Evolutionary conservation across 2,797 vertebrate genomes (phyloP).

Genomic region (Myripristis murdjan): DNA sequence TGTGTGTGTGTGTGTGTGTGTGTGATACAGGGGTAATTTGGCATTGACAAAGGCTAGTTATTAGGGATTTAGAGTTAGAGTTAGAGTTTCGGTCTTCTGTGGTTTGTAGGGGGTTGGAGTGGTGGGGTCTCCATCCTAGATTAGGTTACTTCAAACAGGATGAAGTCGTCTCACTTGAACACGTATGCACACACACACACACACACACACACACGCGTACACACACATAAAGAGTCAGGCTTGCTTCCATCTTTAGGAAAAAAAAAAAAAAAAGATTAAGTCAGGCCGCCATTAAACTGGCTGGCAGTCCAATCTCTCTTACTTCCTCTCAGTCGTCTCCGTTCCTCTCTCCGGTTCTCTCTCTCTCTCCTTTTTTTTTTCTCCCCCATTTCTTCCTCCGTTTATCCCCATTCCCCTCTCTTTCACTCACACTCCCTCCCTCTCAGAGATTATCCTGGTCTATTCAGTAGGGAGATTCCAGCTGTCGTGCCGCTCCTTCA

Average conservation of each 20-base stretch:
- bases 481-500: constrained; percentile 54
- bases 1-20: too few relatives aligned
- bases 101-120: constrained; percentile 20
- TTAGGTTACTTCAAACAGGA: constrained; percentile 76
- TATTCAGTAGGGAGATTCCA: constrained; percentile 68
- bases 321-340: constrained; percentile 36
- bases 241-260: constrained; percentile 68
- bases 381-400: not conserved
- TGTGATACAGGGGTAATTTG: too few relatives aligned
- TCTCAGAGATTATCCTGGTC: constrained; percentile 63
- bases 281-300: constrained; percentile 36
- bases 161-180: constrained; percentile 38
- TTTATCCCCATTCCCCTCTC: constrained; percentile 36
- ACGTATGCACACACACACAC: constrained; percentile 11
- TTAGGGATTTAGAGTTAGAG: constrained; percentile 71
- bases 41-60: constrained; percentile 63
- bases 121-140: constrained; percentile 56
- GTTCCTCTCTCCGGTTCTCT: constrained; percentile 39
- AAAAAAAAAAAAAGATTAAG: constrained; percentile 62
- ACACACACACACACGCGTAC: constrained; percentile 29
- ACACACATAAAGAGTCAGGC: constrained; percentile 7
- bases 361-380: constrained; percentile 27
- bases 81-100: constrained; percentile 42
- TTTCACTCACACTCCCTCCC: not conserved
- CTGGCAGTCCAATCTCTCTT: constrained; percentile 67